Evolutionary conservation across 1,140 invertebrate genomes (phyloP), one percentile per base, ranked within the genome.

Genomic region (Zaprionus ornatus): DNA sequence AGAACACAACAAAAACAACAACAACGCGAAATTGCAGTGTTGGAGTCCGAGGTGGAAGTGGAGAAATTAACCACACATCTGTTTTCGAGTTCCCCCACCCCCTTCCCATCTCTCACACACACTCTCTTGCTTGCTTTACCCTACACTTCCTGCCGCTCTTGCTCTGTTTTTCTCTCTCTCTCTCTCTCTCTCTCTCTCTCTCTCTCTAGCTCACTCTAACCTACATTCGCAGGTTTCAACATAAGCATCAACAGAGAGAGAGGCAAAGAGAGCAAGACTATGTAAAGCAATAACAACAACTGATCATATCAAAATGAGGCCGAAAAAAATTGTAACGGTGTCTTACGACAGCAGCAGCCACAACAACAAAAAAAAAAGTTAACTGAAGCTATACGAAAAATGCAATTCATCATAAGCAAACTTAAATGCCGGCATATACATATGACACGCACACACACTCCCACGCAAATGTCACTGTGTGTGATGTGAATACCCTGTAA

Each of bases 401-500:
- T 74, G 72, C 66, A 74, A 74, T 74, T 74, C 72, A 70, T 74
- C 66, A 74, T 56, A 69, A 69, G 59, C 48, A 40, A 56, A 64
- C 50, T 50, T 42, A 74, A 69, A 74, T 50, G 59, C 72, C 66
- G 74, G 74, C 70, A 77, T 57, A 60, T 57, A 61, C 63, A 60
- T 57, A 61, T 29, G 42, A 48, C 40, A 67, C 50, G 15, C 57
- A 40, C 21, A 42, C 57, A 60, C 21, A 37, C 37, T 59, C 48
- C 50, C 13, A 40, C n/a, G 25, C 42, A 21, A 9, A 32, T 10
- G 2, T 32, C 9, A 10, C 9, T 19, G 19, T 48, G n/a, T 48
- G 17, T 48, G 37, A 19, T 48, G 45, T 48, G 9, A 21, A 48
- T 48, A 48, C 45, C 45, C 54, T 23, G 17, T 61, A 56, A n/a